Base-by-base conservation (phyloP, 2,113 vertebrate genomes). In the Tapirus terrestris region DNA sequence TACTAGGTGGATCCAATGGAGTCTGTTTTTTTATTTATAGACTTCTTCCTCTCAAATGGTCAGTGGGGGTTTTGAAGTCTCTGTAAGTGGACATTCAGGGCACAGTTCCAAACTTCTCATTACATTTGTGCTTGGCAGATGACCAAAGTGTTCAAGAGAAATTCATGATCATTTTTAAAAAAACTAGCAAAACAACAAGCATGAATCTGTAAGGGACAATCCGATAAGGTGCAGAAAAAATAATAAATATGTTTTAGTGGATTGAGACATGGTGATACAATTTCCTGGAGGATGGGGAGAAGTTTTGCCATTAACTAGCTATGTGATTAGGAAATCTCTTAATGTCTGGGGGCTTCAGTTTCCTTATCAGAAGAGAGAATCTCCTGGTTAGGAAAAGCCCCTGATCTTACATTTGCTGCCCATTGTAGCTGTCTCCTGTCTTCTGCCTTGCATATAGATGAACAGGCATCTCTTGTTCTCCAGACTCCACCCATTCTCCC, bases 41-140 rank as follows among this genome's bases (percentile, higher is more conserved):
- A 76, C 27, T 76, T 92, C 31, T 93, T 95, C 25, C 23, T 93
- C 33, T 94, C 39, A 76, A 96, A 91, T 73, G 67, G 77, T 89
- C 89, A 93, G 31, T 85, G 61, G 61, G 56, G 36, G 76, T 48
- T 95, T 89, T n/a, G 89, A 97, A 97, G 91, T 68, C 84, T 92
- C 60, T 93, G 33, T 76, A 96, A 96, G 21, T 94, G 77, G 88
- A 91, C 84, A 94, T 82, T 92, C 72, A 89, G 61, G 94, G 70
- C 87, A 93, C 27, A 68, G 2, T 86, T 97, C 91, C 97, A 98
- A 91, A 92, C 29, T 93, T 95, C 67, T 98, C 65, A 96, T 97
- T 98, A 86, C 73, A 89, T 96, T 96, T 97, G 56, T 96, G 76
- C 1, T 80, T 98, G 93, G 81, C 76, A 91, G 27, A 65, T 77